Conservation (phyloP, 2,888 invertebrate species). For the Chalcis sispes region DNA sequence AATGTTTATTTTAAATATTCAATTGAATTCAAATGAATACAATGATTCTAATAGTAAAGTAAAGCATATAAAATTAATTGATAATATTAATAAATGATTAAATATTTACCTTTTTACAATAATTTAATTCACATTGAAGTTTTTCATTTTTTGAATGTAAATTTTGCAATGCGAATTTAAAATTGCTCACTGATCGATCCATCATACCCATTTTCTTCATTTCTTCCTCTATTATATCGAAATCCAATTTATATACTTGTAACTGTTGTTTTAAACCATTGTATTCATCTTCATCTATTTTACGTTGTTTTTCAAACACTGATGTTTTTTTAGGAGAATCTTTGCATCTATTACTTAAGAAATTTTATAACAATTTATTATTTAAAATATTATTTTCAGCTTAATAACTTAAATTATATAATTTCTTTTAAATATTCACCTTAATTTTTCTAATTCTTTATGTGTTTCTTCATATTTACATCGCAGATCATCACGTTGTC, state of each 20-base stretch:
- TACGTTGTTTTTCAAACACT: conserved; percentile 23
- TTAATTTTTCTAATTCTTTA: conserved; percentile 61
- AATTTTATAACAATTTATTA: conserved; percentile 9
- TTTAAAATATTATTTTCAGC: conserved; percentile 7
- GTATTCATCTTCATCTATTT: conserved; percentile 60
- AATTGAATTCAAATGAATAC: background rate
- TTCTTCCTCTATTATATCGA: conserved; percentile 66
- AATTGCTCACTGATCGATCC: conserved; percentile 33
- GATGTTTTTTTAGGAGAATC: conserved; percentile 17
- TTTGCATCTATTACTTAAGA: conserved; percentile 35
- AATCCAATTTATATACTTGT: conserved; percentile 62
- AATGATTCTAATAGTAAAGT: background rate
- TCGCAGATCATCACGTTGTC: conserved; percentile 61
- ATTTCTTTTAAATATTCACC: conserved; percentile 59
- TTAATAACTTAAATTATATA: no score
- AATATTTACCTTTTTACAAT: conserved; percentile 44
- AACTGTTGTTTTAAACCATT: conserved; percentile 65
- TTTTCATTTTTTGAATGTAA: conserved; percentile 58
- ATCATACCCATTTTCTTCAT: conserved; percentile 57
- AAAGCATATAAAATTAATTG: background rate
- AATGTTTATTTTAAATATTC: background rate
- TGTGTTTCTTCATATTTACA: conserved; percentile 62
- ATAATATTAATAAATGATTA: background rate
- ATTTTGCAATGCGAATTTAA: conserved; percentile 60
- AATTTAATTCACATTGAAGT: conserved; percentile 23